Percentiles rank a stretch among this genome's conserved stretches.
Conservation (phyloP, 2,113 vertebrate species). For the Anseranas semipalmata region DNA sequence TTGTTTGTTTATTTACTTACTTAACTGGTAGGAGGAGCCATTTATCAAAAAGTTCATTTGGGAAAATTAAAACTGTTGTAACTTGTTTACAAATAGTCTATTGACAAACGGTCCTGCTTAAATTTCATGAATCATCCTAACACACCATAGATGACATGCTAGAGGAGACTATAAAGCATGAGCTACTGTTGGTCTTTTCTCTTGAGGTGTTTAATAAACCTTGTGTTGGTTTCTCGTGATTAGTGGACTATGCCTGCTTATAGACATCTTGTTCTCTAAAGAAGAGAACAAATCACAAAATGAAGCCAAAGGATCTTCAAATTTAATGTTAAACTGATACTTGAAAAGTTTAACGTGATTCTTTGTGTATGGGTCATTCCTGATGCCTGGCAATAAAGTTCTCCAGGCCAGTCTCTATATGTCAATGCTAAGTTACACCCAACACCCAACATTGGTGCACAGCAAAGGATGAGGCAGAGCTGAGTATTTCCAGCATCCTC, state of each 20-base stretch:
- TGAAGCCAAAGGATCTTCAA: not conserved
- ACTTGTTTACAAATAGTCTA: not conserved
- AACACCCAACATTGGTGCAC: rapidly evolving
- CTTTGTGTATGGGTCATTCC: not conserved
- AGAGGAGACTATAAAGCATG: not conserved
- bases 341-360: not conserved
- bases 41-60: not conserved
- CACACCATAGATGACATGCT: not conserved
- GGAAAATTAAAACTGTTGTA: not conserved
- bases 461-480: not conserved
- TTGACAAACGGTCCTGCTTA: not conserved
- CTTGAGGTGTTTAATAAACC: not conserved
- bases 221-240: not conserved
- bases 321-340: not conserved
- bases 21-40: not conserved
- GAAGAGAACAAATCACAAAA: not conserved
- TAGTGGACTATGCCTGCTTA: not conserved
- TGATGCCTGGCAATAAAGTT: not conserved
- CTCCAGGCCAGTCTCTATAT: not conserved
- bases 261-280: not conserved
- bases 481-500: not conserved
- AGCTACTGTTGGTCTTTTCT: not conserved
- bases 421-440: not conserved
- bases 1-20: not conserved
- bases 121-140: not conserved